A percentile compares a stretch with the other conserved stretches of the same genome.
phyloP scores from a whole-genome alignment of 1,140 invertebrate genomes.

The Brachionus koreanus region DNA sequence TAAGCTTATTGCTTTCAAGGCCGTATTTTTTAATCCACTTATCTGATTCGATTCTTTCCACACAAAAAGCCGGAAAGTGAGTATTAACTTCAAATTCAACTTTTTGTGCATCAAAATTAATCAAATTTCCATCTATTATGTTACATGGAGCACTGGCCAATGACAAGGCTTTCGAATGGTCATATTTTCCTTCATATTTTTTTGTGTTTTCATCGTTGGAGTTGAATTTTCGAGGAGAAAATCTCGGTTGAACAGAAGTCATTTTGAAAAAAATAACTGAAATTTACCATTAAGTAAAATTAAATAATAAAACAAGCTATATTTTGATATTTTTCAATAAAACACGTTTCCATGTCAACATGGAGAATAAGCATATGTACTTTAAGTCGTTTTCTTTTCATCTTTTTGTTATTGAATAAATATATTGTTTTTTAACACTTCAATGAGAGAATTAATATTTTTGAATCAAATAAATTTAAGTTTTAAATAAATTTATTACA shows the following conservation, averaged over 20 bases:
- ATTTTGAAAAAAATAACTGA: neutral
- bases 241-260: neutral
- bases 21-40: constrained; percentile 56
- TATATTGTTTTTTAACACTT: neutral
- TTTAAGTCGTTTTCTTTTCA: neutral
- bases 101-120: constrained; percentile 35
- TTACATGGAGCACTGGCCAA: neutral
- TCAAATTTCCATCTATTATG: constrained; percentile 6
- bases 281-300: neutral
- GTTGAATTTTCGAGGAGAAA: neutral
- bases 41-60: constrained; percentile 11
- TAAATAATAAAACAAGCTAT: neutral
- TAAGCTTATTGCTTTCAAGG: constrained; percentile 52
- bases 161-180: neutral
- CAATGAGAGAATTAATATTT: neutral
- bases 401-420: neutral
- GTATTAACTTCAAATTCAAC: neutral
- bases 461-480: neutral
- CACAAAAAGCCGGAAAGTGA: neutral
- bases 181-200: neutral
- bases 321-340: neutral
- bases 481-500: neutral
- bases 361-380: neutral
- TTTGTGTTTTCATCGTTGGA: neutral
- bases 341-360: neutral